Conservation (phyloP, 1,140 invertebrate genomes). For the Geopemphigus sp. region DNA sequence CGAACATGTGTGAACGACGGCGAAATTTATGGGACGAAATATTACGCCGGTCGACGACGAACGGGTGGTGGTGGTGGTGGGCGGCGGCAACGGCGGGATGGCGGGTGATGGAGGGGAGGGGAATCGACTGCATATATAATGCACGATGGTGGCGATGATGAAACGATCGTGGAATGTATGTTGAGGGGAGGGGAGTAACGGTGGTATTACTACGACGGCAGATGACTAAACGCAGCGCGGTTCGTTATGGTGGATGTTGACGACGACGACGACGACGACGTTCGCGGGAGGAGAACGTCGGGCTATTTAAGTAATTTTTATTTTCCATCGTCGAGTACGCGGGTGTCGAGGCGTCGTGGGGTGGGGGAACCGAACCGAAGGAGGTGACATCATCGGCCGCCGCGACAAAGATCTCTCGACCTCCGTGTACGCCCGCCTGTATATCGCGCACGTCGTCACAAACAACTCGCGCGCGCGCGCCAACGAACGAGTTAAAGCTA, state of each 20-base stretch:
- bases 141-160: constrained; percentile 27
- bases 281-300: too few species aligned
- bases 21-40: constrained; percentile 22
- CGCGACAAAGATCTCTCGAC: constrained; percentile 4
- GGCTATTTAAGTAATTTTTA: constrained; percentile 20
- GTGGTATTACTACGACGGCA: too few species aligned
- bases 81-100: too few species aligned
- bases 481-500: background rate
- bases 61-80: background rate
- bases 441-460: background rate
- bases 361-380: background rate
- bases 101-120: too few species aligned
- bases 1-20: constrained; percentile 21
- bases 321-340: background rate
- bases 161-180: background rate
- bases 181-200: background rate
- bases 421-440: background rate
- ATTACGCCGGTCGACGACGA: background rate
- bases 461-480: background rate
- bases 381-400: constrained; percentile 8
- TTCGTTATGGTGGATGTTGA: background rate
- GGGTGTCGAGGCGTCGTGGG: background rate
- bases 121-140: background rate
- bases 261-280: background rate
- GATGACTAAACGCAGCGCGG: constrained; percentile 4